Percentiles rank a stretch among this genome's conserved stretches.
phyloP scores from a whole-genome alignment of 2,888 invertebrate genomes.

The Caenorhabditis angaria region DNA sequence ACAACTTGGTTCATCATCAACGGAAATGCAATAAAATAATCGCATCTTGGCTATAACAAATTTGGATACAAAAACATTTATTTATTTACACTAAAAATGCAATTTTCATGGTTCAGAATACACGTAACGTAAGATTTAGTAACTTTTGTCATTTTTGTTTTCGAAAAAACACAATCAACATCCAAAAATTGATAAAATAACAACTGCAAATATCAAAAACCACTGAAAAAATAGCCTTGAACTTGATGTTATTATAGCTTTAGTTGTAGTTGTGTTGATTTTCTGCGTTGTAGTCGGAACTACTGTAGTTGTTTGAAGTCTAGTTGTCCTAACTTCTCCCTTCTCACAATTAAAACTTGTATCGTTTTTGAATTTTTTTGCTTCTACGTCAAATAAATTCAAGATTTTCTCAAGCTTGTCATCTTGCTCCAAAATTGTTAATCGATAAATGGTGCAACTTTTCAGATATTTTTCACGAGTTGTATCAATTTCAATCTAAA shows the following conservation, averaged over 20 bases:
- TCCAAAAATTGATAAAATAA: neutral
- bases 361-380: conserved; percentile 39
- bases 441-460: conserved; percentile 44
- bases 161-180: neutral
- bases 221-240: neutral
- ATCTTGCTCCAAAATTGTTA: conserved; percentile 51
- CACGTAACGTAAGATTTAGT: no score
- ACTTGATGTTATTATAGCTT: no score
- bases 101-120: neutral
- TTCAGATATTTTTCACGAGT: conserved; percentile 39
- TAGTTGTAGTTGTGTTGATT: no score
- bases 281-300: neutral
- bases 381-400: conserved; percentile 40
- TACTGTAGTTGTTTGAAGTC: neutral
- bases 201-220: no score
- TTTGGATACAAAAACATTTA: neutral
- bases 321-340: neutral
- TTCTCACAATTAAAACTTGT: conserved; percentile 21
- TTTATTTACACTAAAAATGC: no score
- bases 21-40: neutral
- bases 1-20: conserved; percentile 1
- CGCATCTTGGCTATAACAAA: neutral
- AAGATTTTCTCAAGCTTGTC: conserved; percentile 38
- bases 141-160: no score
- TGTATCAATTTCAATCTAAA: conserved; percentile 51